Base-by-base conservation (phyloP, 1,140 invertebrate species). In the Heliconius eleuchia region DNA sequence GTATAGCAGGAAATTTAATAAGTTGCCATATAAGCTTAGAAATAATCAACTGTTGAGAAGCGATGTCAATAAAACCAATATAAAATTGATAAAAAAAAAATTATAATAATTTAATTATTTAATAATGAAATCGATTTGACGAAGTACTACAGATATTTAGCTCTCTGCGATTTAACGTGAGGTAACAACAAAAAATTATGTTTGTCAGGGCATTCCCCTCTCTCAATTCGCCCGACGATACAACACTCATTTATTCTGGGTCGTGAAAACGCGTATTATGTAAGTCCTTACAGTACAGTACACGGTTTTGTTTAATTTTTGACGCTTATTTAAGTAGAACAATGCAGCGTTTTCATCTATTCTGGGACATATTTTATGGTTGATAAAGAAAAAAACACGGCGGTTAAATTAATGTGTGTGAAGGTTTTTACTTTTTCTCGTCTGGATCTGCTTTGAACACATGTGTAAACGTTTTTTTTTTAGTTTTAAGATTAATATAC, bases 191-290 rank as follows among this genome's bases (percentile, higher is more conserved):
- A 80, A 80, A 82, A 77, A 70, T 80, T 75, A 85, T 85, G 82
- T 87, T 52, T 85, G 71, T 27, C 83, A 84, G 88, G 87, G 82
- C 83, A 82, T 87, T 89, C 83, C 85, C 88, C 87, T 87, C 72
- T 76, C 76, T 82, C 57, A 60, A 74, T 80, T 73, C 77, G 76
- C 78, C 76, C 77, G 66, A 77, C 60, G 27, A 30, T 66, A 66
- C 77, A 79, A 52, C 73, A 77, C 79, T 46, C 46, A 77, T 77
- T 71, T 74, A 80, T 82, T 82, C 75, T 77, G 71, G 72, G 81
- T 72, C 78, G 66, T 37, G 39, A 79, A 71, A 82, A 66, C 60
- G 72, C 72, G 23, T 74, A 74, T 74, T 78, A 78, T 74, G 57
- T 74, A 78, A 78, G 72, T 30, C n/a, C 30, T 42, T 52, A 23